Percentiles rank a stretch among this genome's conserved stretches.
phyloP scores from a whole-genome alignment of 2,797 vertebrate species.

The Peromyscus nudipes region DNA sequence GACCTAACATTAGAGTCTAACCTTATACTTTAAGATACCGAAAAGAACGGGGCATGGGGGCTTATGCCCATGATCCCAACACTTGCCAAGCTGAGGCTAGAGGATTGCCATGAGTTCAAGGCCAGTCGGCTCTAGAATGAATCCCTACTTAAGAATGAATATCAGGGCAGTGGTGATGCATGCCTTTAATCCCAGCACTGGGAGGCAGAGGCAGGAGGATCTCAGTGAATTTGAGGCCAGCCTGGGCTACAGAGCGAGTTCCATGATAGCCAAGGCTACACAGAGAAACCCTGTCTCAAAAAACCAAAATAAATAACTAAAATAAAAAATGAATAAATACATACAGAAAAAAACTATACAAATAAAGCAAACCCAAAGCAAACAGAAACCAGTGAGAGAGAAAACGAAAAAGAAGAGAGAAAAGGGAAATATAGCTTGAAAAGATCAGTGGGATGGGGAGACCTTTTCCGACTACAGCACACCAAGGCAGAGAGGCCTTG shows the following conservation, averaged over 20 bases:
- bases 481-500: not conserved
- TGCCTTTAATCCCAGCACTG: too few relatives aligned
- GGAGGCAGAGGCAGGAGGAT: too few relatives aligned
- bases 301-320: too few relatives aligned
- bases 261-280: too few relatives aligned
- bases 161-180: too few relatives aligned
- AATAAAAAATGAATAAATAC: not conserved
- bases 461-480: not conserved
- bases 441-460: not conserved
- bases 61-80: not conserved
- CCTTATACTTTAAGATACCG: not conserved
- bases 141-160: not conserved
- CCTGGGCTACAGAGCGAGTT: too few relatives aligned
- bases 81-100: not conserved
- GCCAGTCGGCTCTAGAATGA: not conserved
- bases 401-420: not conserved
- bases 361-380: conserved; percentile 14
- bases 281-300: too few relatives aligned
- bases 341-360: not conserved
- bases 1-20: not conserved
- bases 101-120: not conserved
- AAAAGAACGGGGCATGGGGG: not conserved
- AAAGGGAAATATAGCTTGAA: not conserved
- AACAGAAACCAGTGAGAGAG: conserved; percentile 35
- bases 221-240: too few relatives aligned